phyloP scores from a whole-genome alignment of 2,113 vertebrate genomes.

The Leptodactylus fuscus region DNA sequence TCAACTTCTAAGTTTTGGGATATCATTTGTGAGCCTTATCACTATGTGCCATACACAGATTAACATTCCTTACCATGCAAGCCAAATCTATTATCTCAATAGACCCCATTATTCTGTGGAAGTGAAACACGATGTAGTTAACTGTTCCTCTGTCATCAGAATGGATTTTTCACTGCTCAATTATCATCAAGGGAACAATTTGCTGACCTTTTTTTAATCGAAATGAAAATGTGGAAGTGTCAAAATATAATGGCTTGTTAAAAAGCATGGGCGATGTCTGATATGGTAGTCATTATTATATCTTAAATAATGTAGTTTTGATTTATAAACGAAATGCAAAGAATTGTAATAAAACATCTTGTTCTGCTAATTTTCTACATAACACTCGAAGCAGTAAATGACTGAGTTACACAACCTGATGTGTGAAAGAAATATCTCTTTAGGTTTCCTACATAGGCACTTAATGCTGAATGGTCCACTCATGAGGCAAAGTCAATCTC shows the following conservation, averaged over 20 bases:
- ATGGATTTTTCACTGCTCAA: constrained; percentile 61
- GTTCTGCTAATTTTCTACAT: constrained; percentile 41
- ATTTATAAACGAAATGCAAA: constrained; percentile 48
- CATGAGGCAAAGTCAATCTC: too few species aligned
- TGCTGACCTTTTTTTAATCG: constrained; percentile 62
- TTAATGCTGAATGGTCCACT: not conserved
- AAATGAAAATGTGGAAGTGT: constrained; percentile 65
- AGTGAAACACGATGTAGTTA: constrained; percentile 54
- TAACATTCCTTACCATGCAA: constrained; percentile 62
- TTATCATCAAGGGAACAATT: constrained; percentile 65
- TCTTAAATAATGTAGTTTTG: constrained; percentile 62
- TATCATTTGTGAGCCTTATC: constrained; percentile 46
- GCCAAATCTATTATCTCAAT: constrained; percentile 64
- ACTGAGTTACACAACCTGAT: not conserved
- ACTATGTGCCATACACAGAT: constrained; percentile 42
- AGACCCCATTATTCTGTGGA: constrained; percentile 61
- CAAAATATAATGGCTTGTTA: constrained; percentile 59
- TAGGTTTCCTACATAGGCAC: not conserved
- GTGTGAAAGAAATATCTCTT: not conserved
- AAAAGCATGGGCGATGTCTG: constrained; percentile 58
- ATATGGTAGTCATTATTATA: constrained; percentile 60
- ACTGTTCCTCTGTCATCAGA: constrained; percentile 62
- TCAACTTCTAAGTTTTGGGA: constrained; percentile 31
- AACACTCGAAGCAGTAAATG: constrained; percentile 40
- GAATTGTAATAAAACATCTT: constrained; percentile 57